Conservation (phyloP, 2,888 invertebrate species). For the Nymphalis c-album region DNA sequence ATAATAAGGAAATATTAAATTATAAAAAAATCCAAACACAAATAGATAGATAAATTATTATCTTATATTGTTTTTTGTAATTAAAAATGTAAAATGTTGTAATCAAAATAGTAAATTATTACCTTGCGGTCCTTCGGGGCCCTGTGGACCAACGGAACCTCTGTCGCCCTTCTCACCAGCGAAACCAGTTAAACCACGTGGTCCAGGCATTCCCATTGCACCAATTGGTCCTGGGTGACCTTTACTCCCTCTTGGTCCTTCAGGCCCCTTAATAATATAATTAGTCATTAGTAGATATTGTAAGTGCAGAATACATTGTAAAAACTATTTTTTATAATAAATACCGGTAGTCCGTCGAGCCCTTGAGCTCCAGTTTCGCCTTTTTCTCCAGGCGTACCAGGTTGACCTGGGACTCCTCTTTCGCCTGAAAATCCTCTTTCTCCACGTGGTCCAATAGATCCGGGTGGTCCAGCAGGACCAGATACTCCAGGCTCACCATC, state of each 20-base stretch:
- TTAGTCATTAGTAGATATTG: not conserved
- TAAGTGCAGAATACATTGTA: not conserved
- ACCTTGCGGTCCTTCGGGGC: conserved; percentile 90
- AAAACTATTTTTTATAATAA: conserved; percentile 1
- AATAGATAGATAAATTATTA: not conserved
- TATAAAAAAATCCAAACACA: not conserved
- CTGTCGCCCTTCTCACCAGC: conserved; percentile 89
- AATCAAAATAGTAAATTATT: conserved; percentile 10
- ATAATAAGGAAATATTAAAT: not conserved
- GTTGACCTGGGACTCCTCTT: conserved; percentile 85
- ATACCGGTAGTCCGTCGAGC: conserved; percentile 85
- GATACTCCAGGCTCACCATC: conserved; percentile 88
- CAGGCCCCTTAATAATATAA: conserved; percentile 78
- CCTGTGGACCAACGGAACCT: conserved; percentile 84
- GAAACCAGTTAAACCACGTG: conserved; percentile 84
- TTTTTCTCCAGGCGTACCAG: conserved; percentile 84
- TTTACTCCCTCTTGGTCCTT: conserved; percentile 85
- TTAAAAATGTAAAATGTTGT: too few relatives aligned
- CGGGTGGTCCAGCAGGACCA: conserved; percentile 83
- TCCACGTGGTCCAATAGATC: conserved; percentile 83
- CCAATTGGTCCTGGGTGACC: conserved; percentile 87
- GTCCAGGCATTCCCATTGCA: conserved; percentile 86
- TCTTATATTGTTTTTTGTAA: not conserved
- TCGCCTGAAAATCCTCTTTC: conserved; percentile 88
- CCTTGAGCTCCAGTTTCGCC: conserved; percentile 86